Evolutionary conservation across 30 jellyfish, hydroid and myxozoan genomes (phyloP).

Genomic region (Aurelia aurita): DNA sequence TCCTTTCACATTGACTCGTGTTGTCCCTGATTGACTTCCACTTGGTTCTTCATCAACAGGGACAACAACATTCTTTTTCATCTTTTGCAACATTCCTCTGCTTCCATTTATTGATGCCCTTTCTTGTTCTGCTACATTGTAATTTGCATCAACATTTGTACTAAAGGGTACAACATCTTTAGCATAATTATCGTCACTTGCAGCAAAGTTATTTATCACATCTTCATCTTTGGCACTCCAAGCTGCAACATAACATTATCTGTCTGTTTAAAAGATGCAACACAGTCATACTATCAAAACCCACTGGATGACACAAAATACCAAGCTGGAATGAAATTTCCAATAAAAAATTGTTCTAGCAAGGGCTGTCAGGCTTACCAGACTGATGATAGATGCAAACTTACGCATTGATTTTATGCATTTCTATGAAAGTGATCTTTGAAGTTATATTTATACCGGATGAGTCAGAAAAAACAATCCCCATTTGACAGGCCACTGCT

Average conservation of each 20-base stretch:
- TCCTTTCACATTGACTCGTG: conserved; percentile 43
- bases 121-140: conserved; percentile 29
- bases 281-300: too few relatives aligned
- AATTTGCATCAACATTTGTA: conserved; percentile 2
- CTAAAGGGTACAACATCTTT: neutral
- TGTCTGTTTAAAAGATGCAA: too few relatives aligned
- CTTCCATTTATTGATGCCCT: conserved; percentile 55
- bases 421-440: too few relatives aligned
- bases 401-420: too few relatives aligned
- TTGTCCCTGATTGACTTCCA: conserved; percentile 52
- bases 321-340: too few relatives aligned
- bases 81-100: conserved; percentile 81
- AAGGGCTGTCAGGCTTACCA: too few relatives aligned
- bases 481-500: too few relatives aligned
- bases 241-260: conserved; percentile 4
- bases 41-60: conserved; percentile 69
- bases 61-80: conserved; percentile 64
- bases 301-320: too few relatives aligned
- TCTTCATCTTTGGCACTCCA: conserved; percentile 77
- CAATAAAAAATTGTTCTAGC: too few relatives aligned
- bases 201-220: conserved; percentile 22
- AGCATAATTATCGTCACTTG: conserved; percentile 18
- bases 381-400: too few relatives aligned
- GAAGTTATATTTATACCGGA: too few relatives aligned
- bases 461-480: too few relatives aligned